phyloP scores from a whole-genome alignment of 2,888 invertebrate species.

The Tetragonisca angustula region DNA sequence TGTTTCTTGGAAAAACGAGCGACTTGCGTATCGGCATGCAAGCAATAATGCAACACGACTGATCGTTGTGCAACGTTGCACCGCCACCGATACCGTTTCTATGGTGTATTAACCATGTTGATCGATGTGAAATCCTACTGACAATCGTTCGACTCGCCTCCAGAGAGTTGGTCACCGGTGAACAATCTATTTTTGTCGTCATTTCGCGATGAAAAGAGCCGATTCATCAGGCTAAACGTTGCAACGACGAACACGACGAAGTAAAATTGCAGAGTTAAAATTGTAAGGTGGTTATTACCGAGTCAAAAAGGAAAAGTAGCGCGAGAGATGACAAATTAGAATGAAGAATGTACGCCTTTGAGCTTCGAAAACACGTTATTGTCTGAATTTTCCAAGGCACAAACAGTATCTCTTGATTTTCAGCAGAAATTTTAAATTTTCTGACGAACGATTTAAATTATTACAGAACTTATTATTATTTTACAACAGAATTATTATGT shows the following conservation, averaged over 20 bases:
- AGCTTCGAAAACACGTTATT: no score
- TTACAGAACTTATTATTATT: no score
- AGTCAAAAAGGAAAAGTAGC: no score
- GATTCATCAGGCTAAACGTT: background rate
- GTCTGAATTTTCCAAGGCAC: no score
- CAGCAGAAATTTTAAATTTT: conserved; percentile 1
- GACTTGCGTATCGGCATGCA: conserved; percentile 47
- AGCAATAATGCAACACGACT: conserved; percentile 50
- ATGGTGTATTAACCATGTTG: conserved; percentile 26
- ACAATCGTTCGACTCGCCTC: conserved; percentile 18
- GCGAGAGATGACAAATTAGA: no score
- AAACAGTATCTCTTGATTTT: no score
- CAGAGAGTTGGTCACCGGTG: background rate
- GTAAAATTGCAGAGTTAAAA: background rate
- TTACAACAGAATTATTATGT: no score
- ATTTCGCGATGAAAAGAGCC: background rate
- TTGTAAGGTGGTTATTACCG: no score
- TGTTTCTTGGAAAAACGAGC: conserved; percentile 50
- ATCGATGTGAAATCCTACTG: conserved; percentile 21
- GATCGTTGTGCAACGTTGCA: conserved; percentile 48
- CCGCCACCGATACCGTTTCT: conserved; percentile 35
- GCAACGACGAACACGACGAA: background rate
- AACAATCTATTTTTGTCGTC: background rate
- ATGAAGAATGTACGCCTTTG: no score
- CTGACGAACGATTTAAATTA: background rate